phyloP scores from a whole-genome alignment of 2,888 invertebrate genomes.

The Hipparchia semele region DNA sequence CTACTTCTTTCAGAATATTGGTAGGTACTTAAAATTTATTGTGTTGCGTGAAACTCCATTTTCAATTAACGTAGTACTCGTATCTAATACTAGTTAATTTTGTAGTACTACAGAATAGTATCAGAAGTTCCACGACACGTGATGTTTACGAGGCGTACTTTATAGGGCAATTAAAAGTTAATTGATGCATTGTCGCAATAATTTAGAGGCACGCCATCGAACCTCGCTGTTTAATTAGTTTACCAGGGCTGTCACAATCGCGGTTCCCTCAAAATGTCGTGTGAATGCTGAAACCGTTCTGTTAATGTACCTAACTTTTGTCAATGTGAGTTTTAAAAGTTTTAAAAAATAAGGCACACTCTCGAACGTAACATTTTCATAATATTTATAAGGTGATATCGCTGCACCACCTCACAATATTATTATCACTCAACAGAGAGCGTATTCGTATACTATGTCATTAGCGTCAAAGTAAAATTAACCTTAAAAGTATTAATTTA shows the following conservation, averaged over 20 bases:
- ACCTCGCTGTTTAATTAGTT: slow-evolving; percentile 49
- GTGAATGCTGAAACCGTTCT: not conserved
- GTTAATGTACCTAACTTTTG: slow-evolving; percentile 3
- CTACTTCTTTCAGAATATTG: too few relatives aligned
- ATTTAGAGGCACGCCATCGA: slow-evolving; percentile 47
- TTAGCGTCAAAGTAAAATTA: too few relatives aligned
- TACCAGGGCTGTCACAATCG: slow-evolving; percentile 28
- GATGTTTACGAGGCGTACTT: slow-evolving; percentile 40
- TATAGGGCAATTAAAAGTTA: slow-evolving; percentile 47
- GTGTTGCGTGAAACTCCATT: not conserved
- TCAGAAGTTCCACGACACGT: slow-evolving; percentile 27
- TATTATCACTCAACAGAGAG: too few relatives aligned
- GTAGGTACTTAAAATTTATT: not conserved
- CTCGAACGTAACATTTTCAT: too few relatives aligned
- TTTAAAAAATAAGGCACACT: not conserved
- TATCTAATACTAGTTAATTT: slow-evolving; percentile 13
- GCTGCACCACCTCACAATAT: too few relatives aligned
- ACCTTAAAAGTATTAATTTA: too few relatives aligned
- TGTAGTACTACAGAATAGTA: not conserved
- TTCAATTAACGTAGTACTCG: slow-evolving; percentile 4
- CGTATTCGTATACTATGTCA: too few relatives aligned
- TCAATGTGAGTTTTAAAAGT: not conserved
- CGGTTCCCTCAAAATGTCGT: not conserved
- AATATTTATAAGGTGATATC: too few relatives aligned
- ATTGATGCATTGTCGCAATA: slow-evolving; percentile 53